These are phyloP conservation scores for Cacoxenus indagator DNA, from an alignment of 2,888 invertebrate species.

Conservation along the genomic window DNA sequence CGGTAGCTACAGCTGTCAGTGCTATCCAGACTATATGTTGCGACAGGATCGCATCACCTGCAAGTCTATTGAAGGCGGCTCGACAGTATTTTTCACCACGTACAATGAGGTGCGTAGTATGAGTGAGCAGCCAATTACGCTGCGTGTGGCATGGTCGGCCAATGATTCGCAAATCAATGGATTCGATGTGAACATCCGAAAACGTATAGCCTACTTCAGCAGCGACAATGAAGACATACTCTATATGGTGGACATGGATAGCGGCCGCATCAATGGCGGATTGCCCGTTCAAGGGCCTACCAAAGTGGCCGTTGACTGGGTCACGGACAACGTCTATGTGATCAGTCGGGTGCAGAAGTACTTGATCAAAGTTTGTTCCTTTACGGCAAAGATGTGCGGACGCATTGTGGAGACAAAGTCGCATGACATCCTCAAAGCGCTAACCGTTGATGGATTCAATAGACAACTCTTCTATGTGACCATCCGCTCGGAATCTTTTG, in stretches of 20 bases:
- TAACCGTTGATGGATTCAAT: slow-evolving; percentile 77
- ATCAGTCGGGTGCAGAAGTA: slow-evolving; percentile 71
- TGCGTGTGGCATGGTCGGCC: slow-evolving; percentile 69
- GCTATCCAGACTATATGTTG: slow-evolving; percentile 66
- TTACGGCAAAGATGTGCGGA: slow-evolving; percentile 73
- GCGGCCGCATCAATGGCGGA: slow-evolving; percentile 63
- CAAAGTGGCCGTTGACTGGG: slow-evolving; percentile 81
- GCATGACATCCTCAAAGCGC: slow-evolving; percentile 73
- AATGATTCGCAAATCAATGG: slow-evolving; percentile 73
- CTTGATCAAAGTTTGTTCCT: slow-evolving; percentile 74
- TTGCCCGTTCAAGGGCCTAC: slow-evolving; percentile 71
- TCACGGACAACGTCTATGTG: slow-evolving; percentile 76
- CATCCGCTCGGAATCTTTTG: slow-evolving; percentile 70
- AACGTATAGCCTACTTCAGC: slow-evolving; percentile 72
- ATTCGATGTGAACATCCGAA: slow-evolving; percentile 72
- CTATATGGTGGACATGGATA: slow-evolving; percentile 68
- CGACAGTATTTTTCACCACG: slow-evolving; percentile 73
- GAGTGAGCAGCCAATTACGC: slow-evolving; percentile 62
- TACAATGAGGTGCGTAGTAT: slow-evolving; percentile 75
- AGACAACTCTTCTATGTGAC: slow-evolving; percentile 75
- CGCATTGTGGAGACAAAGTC: slow-evolving; percentile 72
- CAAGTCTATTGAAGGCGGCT: slow-evolving; percentile 75
- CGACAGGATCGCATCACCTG: slow-evolving; percentile 77
- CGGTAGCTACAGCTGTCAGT: slow-evolving; percentile 67
- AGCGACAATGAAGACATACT: slow-evolving; percentile 70